phyloP scores from a whole-genome alignment of 2,797 vertebrate species.

The Pseudochirops corinnae region DNA sequence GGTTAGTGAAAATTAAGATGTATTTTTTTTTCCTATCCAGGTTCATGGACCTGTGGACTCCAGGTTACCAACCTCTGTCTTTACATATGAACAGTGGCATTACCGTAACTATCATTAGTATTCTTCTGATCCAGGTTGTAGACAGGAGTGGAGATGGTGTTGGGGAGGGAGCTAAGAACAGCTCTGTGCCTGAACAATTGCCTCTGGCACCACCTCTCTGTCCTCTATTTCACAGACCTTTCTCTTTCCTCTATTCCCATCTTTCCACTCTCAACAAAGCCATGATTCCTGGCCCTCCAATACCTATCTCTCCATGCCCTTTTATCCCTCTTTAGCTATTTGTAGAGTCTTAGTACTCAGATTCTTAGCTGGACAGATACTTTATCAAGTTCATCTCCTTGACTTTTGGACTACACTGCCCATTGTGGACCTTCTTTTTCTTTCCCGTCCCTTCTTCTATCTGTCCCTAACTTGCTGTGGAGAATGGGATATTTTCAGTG shows the following conservation, averaged over 20 bases:
- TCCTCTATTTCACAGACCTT: neutral
- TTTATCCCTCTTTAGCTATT: neutral
- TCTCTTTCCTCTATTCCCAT: neutral
- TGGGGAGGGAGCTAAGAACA: neutral
- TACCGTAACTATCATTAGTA: neutral
- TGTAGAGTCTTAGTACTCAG: neutral
- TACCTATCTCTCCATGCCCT: neutral
- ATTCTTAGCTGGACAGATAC: conserved; percentile 5
- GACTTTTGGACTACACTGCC: neutral
- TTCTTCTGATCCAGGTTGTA: neutral
- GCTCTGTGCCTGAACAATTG: neutral
- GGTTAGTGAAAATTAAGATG: neutral
- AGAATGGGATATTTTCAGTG: neutral
- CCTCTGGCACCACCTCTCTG: neutral
- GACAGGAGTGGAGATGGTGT: neutral
- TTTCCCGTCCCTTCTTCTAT: neutral
- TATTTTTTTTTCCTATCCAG: too few species aligned
- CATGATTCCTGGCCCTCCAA: neutral
- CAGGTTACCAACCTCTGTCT: neutral
- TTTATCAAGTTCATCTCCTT: neutral
- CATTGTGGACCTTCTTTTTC: neutral
- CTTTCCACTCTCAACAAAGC: neutral
- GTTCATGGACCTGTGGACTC: too few species aligned
- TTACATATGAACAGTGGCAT: neutral
- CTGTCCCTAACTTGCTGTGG: neutral